These are phyloP conservation scores for Spheniscus mendiculus DNA, from an alignment of 2,113 vertebrate genomes.

Conservation along the genomic window DNA sequence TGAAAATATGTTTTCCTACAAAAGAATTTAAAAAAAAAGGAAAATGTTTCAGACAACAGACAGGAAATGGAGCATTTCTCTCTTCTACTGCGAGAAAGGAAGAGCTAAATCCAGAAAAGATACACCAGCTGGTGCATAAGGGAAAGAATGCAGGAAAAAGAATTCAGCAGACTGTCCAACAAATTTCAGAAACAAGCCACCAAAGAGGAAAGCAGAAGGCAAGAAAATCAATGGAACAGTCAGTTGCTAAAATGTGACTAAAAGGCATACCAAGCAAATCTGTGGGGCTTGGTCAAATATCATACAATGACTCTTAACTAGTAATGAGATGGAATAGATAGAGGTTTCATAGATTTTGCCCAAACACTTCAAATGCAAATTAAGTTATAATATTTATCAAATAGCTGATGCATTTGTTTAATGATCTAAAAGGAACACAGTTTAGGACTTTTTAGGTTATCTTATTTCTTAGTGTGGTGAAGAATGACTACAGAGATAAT, in stretches of 20 bases:
- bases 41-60: background rate
- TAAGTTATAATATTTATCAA: background rate
- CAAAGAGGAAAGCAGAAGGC: background rate
- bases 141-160: background rate
- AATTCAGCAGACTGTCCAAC: background rate
- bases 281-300: background rate
- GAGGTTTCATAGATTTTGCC: background rate
- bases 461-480: background rate
- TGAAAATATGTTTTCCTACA: background rate
- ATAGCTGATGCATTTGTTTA: background rate
- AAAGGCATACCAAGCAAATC: background rate
- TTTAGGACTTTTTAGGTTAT: background rate
- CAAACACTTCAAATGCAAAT: background rate
- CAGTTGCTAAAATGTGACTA: background rate
- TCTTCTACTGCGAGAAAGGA: background rate
- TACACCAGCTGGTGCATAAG: background rate
- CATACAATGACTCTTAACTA: background rate
- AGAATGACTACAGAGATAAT: background rate
- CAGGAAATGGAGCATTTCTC: background rate
- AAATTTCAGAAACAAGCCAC: background rate
- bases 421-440: background rate
- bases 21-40: background rate
- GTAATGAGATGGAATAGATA: background rate
- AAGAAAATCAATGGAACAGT: background rate
- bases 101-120: background rate